Conservation (phyloP, 2,888 invertebrate species). For the Dynastes grantii region DNA sequence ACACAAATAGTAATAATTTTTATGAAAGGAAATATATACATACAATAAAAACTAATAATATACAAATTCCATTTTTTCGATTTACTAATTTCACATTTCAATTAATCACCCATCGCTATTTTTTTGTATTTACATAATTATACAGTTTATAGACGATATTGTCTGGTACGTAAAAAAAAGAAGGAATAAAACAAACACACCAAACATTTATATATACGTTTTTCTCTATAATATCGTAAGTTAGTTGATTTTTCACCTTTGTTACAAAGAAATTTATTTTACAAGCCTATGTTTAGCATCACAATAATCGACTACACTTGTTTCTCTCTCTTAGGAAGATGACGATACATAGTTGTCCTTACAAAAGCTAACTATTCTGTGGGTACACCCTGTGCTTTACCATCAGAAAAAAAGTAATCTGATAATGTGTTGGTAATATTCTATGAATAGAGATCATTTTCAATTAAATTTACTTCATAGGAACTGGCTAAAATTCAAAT, state of each 20-base stretch:
- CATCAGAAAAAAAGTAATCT: conserved; percentile 20
- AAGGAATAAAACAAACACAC: conserved; percentile 44
- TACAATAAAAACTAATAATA: conserved; percentile 15
- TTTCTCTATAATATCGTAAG: conserved; percentile 31
- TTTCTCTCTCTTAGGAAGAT: conserved; percentile 47
- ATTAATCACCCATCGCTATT: conserved; percentile 41
- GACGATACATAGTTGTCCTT: conserved; percentile 36
- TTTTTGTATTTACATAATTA: conserved; percentile 50
- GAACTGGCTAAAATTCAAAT: conserved; percentile 1
- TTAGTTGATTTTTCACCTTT: conserved; percentile 23
- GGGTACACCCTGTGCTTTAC: conserved; percentile 46
- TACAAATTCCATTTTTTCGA: conserved; percentile 34
- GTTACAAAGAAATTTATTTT: conserved; percentile 46
- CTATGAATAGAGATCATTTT: background rate
- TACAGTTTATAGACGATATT: conserved; percentile 50
- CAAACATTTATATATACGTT: conserved; percentile 47
- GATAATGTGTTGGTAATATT: background rate
- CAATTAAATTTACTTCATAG: background rate
- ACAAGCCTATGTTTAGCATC: conserved; percentile 49
- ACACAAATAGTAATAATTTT: conserved; percentile 28
- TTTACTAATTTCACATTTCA: conserved; percentile 44
- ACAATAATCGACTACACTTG: conserved; percentile 47
- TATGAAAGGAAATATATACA: conserved; percentile 16
- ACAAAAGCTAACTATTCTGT: conserved; percentile 46
- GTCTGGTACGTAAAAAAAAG: conserved; percentile 44